phyloP scores from a whole-genome alignment of 2,888 invertebrate species.

The Horisme vitalbata region DNA sequence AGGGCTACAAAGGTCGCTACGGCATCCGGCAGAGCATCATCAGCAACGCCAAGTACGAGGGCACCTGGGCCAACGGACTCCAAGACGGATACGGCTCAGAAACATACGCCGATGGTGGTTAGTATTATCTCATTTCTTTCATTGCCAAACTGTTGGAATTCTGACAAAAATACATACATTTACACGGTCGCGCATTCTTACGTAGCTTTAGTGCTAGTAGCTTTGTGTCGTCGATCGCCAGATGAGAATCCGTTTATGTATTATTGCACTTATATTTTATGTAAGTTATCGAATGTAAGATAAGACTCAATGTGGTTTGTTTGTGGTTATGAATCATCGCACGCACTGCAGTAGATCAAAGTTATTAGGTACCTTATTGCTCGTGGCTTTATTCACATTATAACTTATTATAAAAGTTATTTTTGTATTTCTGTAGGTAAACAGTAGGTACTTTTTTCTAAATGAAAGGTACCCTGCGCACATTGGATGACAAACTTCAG shows the following conservation, averaged over 20 bases:
- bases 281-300: too few species aligned
- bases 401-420: too few species aligned
- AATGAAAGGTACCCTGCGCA: too few species aligned
- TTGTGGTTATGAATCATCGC: slow-evolving; percentile 6
- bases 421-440: too few species aligned
- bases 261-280: slow-evolving; percentile 46
- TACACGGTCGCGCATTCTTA: slow-evolving; percentile 65
- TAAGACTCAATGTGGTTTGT: background rate
- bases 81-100: slow-evolving; percentile 99
- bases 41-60: slow-evolving; percentile 98
- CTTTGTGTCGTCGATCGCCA: slow-evolving; percentile 41
- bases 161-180: slow-evolving; percentile 66
- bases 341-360: slow-evolving; percentile 11
- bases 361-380: too few species aligned
- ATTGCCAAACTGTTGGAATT: slow-evolving; percentile 63
- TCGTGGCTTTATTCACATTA: too few species aligned
- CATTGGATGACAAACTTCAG: too few species aligned
- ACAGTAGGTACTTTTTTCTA: too few species aligned
- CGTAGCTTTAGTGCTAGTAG: slow-evolving; percentile 18
- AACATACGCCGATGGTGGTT: slow-evolving; percentile 99
- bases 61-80: slow-evolving; percentile 99
- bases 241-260: slow-evolving; percentile 48
- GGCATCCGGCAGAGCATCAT: slow-evolving; percentile 98
- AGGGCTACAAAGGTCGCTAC: slow-evolving; percentile 99
- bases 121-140: slow-evolving; percentile 71